A percentile compares a stretch with the other conserved stretches of the same genome.
phyloP scores from a whole-genome alignment of 1,140 invertebrate genomes.

The Papilio machaon region DNA sequence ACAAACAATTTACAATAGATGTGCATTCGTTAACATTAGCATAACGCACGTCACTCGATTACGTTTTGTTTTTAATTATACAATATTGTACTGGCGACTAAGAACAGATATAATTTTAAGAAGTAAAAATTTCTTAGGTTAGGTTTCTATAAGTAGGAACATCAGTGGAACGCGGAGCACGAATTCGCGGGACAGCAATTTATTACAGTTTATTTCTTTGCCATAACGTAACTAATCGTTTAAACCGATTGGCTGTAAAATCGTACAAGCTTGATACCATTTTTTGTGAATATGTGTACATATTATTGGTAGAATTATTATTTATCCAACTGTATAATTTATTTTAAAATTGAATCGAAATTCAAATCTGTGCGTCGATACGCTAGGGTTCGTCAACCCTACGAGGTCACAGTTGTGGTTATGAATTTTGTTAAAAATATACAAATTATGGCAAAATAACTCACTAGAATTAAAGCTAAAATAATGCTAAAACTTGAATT shows the following conservation, averaged over 20 bases:
- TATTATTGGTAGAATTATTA: not conserved
- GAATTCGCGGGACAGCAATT: not conserved
- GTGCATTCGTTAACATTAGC: slow-evolving; percentile 26
- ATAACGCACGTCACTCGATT: not conserved
- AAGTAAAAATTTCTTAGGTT: not conserved
- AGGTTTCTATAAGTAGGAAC: not conserved
- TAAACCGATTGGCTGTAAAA: too few species aligned
- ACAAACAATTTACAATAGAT: slow-evolving; percentile 13
- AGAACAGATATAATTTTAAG: not conserved
- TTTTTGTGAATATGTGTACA: too few species aligned
- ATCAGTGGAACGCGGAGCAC: slow-evolving; percentile 17
- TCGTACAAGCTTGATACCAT: too few species aligned
- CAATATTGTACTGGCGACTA: not conserved
- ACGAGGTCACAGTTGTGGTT: not conserved
- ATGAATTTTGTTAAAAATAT: not conserved
- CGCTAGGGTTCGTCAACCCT: slow-evolving; percentile 5
- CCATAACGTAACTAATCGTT: too few species aligned
- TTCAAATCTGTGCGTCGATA: not conserved
- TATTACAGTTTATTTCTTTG: not conserved
- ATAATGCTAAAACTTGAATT: too few species aligned
- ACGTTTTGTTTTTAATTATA: not conserved
- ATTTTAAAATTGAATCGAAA: not conserved
- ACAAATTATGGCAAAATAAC: not conserved
- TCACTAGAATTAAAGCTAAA: too few species aligned
- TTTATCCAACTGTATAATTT: not conserved